Percentiles rank a stretch among this genome's conserved stretches.
Conservation (phyloP, 2,113 vertebrate genomes). For the Vulpes lagopus region DNA sequence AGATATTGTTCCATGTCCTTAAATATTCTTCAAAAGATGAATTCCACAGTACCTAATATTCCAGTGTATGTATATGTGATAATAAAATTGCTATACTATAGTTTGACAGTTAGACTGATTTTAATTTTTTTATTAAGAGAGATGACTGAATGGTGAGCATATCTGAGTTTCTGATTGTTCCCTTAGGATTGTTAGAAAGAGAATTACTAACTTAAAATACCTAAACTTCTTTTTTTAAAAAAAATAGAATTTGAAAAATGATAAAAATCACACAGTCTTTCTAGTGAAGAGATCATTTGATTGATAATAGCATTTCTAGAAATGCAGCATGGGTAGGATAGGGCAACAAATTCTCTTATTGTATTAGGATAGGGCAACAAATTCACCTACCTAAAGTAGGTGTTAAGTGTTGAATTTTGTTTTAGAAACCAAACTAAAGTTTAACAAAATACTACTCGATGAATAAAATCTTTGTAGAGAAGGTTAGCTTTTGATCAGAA, state of each 20-base stretch:
- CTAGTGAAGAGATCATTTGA: background rate
- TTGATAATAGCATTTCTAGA: background rate
- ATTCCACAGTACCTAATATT: background rate
- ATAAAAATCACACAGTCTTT: slow-evolving; percentile 45
- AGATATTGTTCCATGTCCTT: background rate
- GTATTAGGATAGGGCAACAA: background rate
- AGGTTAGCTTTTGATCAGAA: slow-evolving; percentile 36
- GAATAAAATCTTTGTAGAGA: background rate
- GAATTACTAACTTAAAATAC: background rate
- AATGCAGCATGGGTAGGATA: background rate
- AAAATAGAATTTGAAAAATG: background rate
- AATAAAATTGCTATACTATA: background rate
- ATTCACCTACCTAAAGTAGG: background rate
- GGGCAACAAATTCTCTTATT: background rate
- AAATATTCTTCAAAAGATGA: background rate
- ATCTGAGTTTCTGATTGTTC: slow-evolving; percentile 8
- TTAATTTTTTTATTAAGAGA: slow-evolving; percentile 21
- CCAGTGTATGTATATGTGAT: background rate
- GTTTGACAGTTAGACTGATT: background rate
- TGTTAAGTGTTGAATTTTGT: background rate
- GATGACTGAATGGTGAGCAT: background rate
- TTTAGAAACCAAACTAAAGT: slow-evolving; percentile 44
- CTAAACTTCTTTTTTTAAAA: background rate
- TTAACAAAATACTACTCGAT: background rate
- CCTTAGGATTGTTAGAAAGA: slow-evolving; percentile 5